Percentiles rank a stretch among this genome's conserved stretches.
Evolutionary conservation across 1,140 invertebrate genomes (phyloP).

Genomic region (Nephila pilipes): DNA sequence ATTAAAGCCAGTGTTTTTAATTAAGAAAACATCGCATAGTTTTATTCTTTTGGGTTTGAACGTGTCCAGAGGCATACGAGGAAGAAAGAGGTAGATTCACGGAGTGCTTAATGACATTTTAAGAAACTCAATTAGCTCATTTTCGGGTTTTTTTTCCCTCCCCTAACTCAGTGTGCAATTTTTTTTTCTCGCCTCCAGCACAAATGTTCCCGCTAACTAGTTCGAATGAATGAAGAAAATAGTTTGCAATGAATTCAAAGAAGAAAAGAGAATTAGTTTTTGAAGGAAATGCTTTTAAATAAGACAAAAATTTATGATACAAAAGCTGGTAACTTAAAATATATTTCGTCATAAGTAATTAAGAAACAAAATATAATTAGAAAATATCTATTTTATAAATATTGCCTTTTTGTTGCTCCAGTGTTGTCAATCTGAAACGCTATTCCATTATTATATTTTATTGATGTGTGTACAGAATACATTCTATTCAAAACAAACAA

Average conservation of each 20-base stretch:
- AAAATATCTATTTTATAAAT: too few relatives aligned
- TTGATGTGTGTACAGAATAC: too few relatives aligned
- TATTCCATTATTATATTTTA: too few relatives aligned
- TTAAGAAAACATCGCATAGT: conserved; percentile 56
- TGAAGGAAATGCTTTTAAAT: too few relatives aligned
- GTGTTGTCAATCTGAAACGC: too few relatives aligned
- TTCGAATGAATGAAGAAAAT: not conserved
- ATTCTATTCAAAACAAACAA: too few relatives aligned
- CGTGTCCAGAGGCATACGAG: not conserved
- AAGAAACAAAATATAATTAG: too few relatives aligned
- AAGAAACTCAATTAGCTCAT: conserved; percentile 58
- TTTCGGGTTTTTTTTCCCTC: not conserved
- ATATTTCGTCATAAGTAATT: too few relatives aligned
- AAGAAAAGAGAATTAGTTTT: not conserved
- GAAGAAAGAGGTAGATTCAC: not conserved
- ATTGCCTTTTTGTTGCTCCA: too few relatives aligned
- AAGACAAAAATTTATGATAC: too few relatives aligned
- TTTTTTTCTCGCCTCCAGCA: conserved; percentile 2
- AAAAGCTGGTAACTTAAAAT: too few relatives aligned
- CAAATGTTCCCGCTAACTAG: not conserved
- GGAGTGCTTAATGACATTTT: conserved; percentile 57
- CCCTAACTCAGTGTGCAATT: not conserved
- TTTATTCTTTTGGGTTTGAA: not conserved
- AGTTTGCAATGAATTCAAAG: not conserved
- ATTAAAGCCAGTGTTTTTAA: conserved; percentile 58